Percentiles rank a stretch among this genome's conserved stretches.
Evolutionary conservation across 2,888 invertebrate species (phyloP).

Genomic region (Nephrotoma flavescens): DNA sequence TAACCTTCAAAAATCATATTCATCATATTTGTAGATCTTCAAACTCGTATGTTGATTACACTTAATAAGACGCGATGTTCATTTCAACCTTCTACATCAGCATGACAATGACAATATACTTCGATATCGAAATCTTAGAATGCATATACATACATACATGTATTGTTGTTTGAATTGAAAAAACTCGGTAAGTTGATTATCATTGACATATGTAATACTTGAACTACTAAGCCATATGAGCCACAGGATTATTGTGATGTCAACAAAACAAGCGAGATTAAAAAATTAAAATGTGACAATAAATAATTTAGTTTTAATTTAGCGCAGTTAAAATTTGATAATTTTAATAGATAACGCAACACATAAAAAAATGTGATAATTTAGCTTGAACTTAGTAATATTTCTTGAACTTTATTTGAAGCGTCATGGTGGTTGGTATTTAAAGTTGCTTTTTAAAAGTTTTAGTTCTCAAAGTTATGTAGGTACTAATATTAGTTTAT

Average conservation of each 20-base stretch:
- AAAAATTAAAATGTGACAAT: neutral
- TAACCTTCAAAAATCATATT: neutral
- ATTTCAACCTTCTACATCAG: neutral
- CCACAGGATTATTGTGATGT: no score
- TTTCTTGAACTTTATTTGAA: no score
- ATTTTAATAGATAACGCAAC: neutral
- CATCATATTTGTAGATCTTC: neutral
- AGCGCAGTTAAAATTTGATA: neutral
- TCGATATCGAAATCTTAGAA: neutral
- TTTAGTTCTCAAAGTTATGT: neutral
- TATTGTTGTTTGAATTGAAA: no score
- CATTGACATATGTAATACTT: no score
- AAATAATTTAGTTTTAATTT: neutral
- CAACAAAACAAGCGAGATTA: no score
- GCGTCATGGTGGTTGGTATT: no score
- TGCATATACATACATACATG: neutral
- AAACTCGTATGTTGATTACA: neutral
- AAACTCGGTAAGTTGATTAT: no score
- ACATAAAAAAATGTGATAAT: neutral
- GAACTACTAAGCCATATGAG: no score
- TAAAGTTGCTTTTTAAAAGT: neutral
- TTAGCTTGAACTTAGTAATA: no score
- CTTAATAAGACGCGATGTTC: neutral
- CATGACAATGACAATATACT: neutral
- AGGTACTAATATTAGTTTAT: neutral